phyloP scores from a whole-genome alignment of 2,797 vertebrate species.

The Selene dorsalis region DNA sequence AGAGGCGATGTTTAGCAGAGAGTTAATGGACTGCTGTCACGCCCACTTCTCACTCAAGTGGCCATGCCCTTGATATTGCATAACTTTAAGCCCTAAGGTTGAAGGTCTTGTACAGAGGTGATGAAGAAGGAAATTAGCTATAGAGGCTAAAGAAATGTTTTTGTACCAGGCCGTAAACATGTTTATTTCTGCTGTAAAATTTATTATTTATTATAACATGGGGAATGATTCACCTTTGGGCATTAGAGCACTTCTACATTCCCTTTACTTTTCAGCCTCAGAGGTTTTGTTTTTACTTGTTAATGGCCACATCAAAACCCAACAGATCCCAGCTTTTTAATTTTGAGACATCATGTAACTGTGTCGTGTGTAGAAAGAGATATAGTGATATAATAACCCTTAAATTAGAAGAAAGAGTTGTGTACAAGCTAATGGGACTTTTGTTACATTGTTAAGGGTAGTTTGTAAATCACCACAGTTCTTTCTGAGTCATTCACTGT shows the following conservation, averaged over 20 bases:
- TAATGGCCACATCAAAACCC: background rate
- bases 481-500: background rate
- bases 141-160: background rate
- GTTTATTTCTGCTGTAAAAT: background rate
- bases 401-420: background rate
- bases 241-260: background rate
- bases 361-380: background rate
- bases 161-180: background rate
- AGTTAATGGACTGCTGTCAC: too few relatives aligned
- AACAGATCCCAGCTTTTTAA: background rate
- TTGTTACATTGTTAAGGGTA: background rate
- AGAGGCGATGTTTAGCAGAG: too few relatives aligned
- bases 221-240: too few relatives aligned
- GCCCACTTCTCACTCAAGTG: too few relatives aligned
- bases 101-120: background rate
- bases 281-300: background rate
- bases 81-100: too few relatives aligned
- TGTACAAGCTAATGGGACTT: background rate
- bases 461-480: background rate
- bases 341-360: background rate
- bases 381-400: background rate
- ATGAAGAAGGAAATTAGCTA: background rate
- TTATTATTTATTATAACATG: background rate
- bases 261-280: too few relatives aligned
- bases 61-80: too few relatives aligned